Conservation (phyloP, 2,888 invertebrate genomes). For the Tolmerus cingulatus region DNA sequence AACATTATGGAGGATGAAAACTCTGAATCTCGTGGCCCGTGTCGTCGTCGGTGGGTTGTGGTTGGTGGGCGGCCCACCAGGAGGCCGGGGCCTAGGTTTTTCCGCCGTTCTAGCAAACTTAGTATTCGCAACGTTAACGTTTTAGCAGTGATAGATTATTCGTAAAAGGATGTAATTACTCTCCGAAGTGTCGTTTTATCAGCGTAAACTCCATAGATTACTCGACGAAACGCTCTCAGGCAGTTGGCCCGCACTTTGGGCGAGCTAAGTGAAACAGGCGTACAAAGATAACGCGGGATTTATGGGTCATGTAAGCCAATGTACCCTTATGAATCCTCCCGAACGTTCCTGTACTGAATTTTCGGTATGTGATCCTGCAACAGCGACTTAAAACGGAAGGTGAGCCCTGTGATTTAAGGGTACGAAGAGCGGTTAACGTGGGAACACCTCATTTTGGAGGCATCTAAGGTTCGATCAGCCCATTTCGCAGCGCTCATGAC, state of each 20-base stretch:
- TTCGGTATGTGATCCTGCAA: neutral
- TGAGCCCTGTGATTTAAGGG: neutral
- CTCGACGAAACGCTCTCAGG: neutral
- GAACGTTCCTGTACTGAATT: neutral
- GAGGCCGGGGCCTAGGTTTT: neutral
- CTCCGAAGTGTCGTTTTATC: constrained; percentile 37
- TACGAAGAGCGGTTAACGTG: neutral
- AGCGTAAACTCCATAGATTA: constrained; percentile 32
- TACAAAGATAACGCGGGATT: constrained; percentile 44
- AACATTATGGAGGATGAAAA: neutral
- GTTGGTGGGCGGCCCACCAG: neutral
- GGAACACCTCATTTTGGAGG: neutral
- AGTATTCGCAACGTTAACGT: neutral
- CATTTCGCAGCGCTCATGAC: neutral
- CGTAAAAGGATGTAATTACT: constrained; percentile 36
- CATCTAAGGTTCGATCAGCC: neutral
- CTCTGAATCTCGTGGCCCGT: neutral
- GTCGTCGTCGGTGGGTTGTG: neutral
- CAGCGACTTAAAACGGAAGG: constrained; percentile 3
- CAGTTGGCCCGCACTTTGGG: neutral
- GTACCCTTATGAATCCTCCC: constrained; percentile 11
- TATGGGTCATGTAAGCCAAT: constrained; percentile 46
- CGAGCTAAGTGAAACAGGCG: constrained; percentile 44
- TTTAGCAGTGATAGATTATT: constrained; percentile 32
- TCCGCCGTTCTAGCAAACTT: neutral